Conservation (phyloP, 2,113 vertebrate genomes). For the Orthonyx spaldingii region DNA sequence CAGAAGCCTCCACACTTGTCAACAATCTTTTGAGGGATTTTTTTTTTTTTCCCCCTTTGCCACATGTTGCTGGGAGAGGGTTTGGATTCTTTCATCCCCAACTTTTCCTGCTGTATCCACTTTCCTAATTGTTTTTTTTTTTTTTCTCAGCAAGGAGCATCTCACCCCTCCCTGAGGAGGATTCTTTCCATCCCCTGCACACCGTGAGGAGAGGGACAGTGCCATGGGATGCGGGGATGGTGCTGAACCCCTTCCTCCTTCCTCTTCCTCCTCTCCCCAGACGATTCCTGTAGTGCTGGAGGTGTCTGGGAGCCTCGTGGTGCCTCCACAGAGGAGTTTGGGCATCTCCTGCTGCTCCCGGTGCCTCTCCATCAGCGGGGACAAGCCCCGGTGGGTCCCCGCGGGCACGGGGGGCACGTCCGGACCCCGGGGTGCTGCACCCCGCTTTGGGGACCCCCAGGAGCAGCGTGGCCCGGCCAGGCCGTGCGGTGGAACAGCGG, state of each 20-base stretch:
- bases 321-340: not conserved
- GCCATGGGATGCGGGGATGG: too few relatives aligned
- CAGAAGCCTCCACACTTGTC: constrained; percentile 1
- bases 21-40: not conserved
- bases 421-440: not conserved
- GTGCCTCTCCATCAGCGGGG: accelerated
- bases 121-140: not conserved
- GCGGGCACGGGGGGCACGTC: accelerated
- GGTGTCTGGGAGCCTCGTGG: not conserved
- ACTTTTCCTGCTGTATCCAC: not conserved
- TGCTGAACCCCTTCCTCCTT: not conserved
- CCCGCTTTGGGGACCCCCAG: not conserved
- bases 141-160: not conserved
- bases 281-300: accelerated
- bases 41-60: accelerated
- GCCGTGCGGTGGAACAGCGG: accelerated
- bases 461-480: accelerated
- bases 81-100: not conserved
- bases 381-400: accelerated
- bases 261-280: too few relatives aligned
- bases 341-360: not conserved
- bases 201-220: not conserved
- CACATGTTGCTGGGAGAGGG: not conserved
- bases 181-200: too few relatives aligned
- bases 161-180: too few relatives aligned